Evolutionary conservation across 64 coral and sea anemone genomes (phyloP).

Genomic region (Pocillopora verrucosa): DNA sequence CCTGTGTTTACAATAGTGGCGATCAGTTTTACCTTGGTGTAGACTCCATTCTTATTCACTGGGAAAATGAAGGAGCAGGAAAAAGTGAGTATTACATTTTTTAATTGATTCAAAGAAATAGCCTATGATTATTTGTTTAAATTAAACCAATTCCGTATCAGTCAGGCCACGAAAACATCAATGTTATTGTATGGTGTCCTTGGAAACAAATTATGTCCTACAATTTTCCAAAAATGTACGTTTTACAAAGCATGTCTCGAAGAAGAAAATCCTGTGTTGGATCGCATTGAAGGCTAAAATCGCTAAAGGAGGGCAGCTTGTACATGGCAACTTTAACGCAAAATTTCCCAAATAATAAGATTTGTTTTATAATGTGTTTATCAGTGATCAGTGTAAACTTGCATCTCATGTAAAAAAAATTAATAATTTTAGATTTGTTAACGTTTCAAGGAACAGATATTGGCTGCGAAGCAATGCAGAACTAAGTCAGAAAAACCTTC

Average conservation of each 20-base stretch:
- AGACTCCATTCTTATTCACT: neutral
- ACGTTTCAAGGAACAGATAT: neutral
- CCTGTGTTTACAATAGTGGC: neutral
- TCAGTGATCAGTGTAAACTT: neutral
- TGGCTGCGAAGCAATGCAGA: neutral
- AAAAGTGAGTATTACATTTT: conserved; percentile 23
- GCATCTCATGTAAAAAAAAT: neutral
- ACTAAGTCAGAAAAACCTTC: neutral
- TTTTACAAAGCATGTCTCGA: neutral
- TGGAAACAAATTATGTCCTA: neutral
- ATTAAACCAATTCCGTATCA: neutral
- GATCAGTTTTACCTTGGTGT: neutral
- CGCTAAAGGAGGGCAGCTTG: neutral
- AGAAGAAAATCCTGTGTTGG: neutral
- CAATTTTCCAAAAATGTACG: neutral
- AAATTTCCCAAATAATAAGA: neutral
- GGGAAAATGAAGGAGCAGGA: conserved; percentile 22
- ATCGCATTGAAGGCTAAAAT: neutral
- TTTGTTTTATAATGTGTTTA: neutral
- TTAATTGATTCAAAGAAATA: neutral
- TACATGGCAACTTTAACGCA: neutral
- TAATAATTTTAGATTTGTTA: neutral
- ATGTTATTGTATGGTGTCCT: neutral
- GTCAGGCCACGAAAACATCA: neutral
- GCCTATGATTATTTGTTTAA: neutral